Conservation (phyloP, 2,888 invertebrate species). For the Archips crataeganus region DNA sequence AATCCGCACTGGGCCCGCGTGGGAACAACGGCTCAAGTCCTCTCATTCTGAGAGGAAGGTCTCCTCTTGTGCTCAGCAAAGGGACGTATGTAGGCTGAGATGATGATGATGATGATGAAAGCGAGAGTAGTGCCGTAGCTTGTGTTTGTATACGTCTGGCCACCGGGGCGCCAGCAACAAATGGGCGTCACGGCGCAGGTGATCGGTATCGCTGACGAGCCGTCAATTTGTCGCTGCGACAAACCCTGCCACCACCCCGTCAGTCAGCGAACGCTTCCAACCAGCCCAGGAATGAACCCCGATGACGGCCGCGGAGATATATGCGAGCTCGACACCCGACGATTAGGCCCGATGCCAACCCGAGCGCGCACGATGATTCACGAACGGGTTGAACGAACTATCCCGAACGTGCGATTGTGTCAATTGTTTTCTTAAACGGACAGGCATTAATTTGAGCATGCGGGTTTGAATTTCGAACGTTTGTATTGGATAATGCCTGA, state of each 20-base stretch:
- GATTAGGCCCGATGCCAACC: slow-evolving; percentile 83
- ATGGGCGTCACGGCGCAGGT: slow-evolving; percentile 50
- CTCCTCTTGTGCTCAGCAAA: no score
- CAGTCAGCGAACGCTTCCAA: slow-evolving; percentile 74
- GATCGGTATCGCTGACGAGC: slow-evolving; percentile 60
- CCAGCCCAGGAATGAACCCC: slow-evolving; percentile 78
- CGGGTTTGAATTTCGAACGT: slow-evolving; percentile 73
- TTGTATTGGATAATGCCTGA: slow-evolving; percentile 63
- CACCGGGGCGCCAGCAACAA: slow-evolving; percentile 38
- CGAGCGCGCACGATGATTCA: slow-evolving; percentile 73
- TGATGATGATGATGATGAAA: neutral
- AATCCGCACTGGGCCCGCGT: no score
- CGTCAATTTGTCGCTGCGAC: slow-evolving; percentile 78
- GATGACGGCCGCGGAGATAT: slow-evolving; percentile 81
- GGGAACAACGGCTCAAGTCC: no score
- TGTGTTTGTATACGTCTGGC: neutral
- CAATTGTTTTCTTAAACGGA: slow-evolving; percentile 83
- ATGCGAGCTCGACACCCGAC: slow-evolving; percentile 75
- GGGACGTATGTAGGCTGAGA: no score
- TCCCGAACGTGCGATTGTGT: slow-evolving; percentile 66
- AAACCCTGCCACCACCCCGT: slow-evolving; percentile 72
- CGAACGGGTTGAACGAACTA: slow-evolving; percentile 75
- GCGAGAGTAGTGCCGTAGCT: neutral
- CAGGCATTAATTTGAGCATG: slow-evolving; percentile 73
- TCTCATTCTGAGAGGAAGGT: no score